Conservation (phyloP, 1,140 invertebrate species). For the Trachelipus rathkii region DNA sequence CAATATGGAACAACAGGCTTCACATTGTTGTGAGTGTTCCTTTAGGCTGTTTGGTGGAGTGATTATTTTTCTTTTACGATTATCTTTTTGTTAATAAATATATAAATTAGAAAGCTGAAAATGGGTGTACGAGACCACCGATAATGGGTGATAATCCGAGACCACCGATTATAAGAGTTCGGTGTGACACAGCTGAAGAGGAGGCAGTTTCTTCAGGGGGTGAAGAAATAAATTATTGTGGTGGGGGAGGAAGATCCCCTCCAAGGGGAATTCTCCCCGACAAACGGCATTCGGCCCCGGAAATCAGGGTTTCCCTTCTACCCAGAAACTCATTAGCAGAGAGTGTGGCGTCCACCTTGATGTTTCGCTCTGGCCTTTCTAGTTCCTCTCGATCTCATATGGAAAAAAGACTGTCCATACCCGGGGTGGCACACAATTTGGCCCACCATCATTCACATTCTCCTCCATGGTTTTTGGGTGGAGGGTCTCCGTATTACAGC, state of each 20-base stretch:
- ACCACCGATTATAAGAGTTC: conserved; percentile 42
- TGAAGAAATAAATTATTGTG: conserved; percentile 34
- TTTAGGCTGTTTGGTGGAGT: no score
- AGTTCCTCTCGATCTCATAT: not conserved
- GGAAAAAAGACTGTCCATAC: not conserved
- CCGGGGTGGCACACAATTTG: not conserved
- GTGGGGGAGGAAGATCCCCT: conserved; percentile 20
- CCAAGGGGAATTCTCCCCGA: conserved; percentile 24
- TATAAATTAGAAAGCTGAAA: no score
- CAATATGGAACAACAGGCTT: no score
- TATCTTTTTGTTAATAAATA: no score
- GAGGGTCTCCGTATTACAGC: not conserved
- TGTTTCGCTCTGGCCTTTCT: not conserved
- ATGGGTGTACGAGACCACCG: conserved; percentile 21
- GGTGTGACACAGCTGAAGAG: conserved; percentile 41
- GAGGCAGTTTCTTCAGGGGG: conserved; percentile 37
- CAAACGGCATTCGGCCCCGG: conserved; percentile 43
- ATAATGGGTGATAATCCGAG: conserved; percentile 38
- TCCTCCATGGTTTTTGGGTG: not conserved
- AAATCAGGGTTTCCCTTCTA: conserved; percentile 30
- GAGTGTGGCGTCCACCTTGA: not conserved
- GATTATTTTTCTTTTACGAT: no score
- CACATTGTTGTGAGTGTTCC: no score
- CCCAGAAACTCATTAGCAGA: not conserved
- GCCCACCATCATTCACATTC: not conserved